Evolutionary conservation across 2,797 vertebrate genomes (phyloP).

Genomic region (Poecilia wingei): DNA sequence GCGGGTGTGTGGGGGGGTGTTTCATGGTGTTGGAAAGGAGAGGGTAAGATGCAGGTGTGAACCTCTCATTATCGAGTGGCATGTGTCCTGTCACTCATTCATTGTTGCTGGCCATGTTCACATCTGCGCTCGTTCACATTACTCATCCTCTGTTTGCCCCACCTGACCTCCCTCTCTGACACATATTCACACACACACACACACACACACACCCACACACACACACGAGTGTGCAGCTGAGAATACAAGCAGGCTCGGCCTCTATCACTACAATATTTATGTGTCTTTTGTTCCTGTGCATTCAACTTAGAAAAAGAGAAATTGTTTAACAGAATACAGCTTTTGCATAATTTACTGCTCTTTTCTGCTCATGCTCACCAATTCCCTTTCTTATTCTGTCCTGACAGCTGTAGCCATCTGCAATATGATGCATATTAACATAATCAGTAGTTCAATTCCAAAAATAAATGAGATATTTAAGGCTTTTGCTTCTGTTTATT

Average conservation of each 20-base stretch:
- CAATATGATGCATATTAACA: not conserved
- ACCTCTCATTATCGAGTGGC: conserved; percentile 76
- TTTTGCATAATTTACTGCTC: conserved; percentile 64
- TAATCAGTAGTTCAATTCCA: not conserved
- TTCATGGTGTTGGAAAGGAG: conserved; percentile 37
- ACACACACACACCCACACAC: conserved; percentile 20
- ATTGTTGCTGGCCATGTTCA: conserved; percentile 65
- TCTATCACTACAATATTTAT: conserved; percentile 70
- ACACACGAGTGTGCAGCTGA: conserved; percentile 18
- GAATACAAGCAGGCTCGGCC: conserved; percentile 55
- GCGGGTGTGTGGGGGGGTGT: not conserved
- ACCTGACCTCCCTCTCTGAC: conserved; percentile 59
- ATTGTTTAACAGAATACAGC: conserved; percentile 66
- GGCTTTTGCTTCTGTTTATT: not conserved
- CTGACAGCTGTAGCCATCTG: conserved; percentile 1
- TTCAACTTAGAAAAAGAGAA: conserved; percentile 54
- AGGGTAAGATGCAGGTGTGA: conserved; percentile 66
- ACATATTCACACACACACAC: conserved; percentile 9
- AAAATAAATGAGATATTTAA: not conserved
- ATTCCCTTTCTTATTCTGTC: not conserved
- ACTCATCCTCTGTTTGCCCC: conserved; percentile 78
- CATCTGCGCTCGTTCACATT: conserved; percentile 78
- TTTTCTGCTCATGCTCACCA: conserved; percentile 32
- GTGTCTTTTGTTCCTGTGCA: conserved; percentile 57
- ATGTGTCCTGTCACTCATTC: conserved; percentile 78